Evolutionary conservation across 2,113 vertebrate species (phyloP).

Genomic region (Pteronura brasiliensis): DNA sequence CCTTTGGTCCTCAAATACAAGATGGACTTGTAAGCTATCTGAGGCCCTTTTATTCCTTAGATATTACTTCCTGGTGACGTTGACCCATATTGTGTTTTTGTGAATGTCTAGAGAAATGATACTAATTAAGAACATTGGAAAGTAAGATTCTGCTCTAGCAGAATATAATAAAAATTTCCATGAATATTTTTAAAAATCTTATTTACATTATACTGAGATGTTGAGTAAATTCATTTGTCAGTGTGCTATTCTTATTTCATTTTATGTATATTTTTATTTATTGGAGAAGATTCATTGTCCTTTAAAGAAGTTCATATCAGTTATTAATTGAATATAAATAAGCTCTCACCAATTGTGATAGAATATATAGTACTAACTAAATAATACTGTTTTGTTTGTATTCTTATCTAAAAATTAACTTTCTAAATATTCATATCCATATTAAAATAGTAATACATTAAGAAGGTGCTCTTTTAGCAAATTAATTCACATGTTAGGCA

Average conservation of each 20-base stretch:
- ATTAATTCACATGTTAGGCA: background rate
- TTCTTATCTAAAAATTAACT: background rate
- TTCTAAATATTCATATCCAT: background rate
- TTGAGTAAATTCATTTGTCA: background rate
- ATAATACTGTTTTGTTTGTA: background rate
- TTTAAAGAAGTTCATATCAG: background rate
- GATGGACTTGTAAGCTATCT: background rate
- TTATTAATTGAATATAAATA: slow-evolving; percentile 4
- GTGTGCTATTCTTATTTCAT: background rate
- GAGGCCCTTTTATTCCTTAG: background rate
- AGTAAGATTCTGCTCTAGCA: background rate
- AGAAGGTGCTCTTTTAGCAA: background rate
- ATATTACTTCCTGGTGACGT: background rate
- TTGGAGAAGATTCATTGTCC: background rate
- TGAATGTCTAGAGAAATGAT: slow-evolving; percentile 1
- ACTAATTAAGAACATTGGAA: background rate
- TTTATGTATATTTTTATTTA: background rate
- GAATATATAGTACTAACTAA: background rate
- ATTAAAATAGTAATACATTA: background rate
- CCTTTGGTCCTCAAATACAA: background rate
- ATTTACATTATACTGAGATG: background rate
- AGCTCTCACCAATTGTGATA: background rate
- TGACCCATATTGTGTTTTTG: background rate
- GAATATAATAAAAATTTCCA: background rate
- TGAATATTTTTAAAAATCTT: background rate